Evolutionary conservation across 1,140 invertebrate species (phyloP), one percentile per base, ranked within the genome.

Genomic region (Drosophila sp.): DNA sequence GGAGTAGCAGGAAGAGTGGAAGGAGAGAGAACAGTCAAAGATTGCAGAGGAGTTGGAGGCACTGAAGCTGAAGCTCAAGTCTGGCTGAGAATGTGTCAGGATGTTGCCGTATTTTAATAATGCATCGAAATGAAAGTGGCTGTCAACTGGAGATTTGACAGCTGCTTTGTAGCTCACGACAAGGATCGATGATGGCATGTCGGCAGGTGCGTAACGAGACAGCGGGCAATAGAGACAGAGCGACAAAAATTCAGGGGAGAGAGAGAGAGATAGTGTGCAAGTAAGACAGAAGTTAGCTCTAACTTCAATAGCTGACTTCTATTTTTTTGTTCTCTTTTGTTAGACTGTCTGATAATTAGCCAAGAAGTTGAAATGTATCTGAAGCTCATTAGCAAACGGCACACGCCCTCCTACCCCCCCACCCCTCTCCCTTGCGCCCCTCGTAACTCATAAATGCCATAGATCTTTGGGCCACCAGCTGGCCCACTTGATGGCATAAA

Each of bases 101-200:
- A 84, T 84, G 81, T 82, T 86, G 83, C 82, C 72, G 78, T 72
- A 87, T 86, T 86, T 86, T 86, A 86, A 86, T 86, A 86, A 86
- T 87, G 82, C 81, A 86, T 82, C 81, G 83, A 86, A 86, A 87
- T 86, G 81, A 86, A 86, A 86, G 81, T 86, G 83, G 82, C 81
- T 86, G 81, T 86, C 81, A 87, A 87, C 81, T 86, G 75, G 72
- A 87, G 82, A 75, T 76, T 78, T 76, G 76, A 78, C 76, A 78
- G 67, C 76, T 78, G 76, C 76, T 78, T 78, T 78, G 66, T 74
- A 32, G 46, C 59, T 59, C 65, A 78, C 80, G 80, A 83, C 80
- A 83, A 83, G 80, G 80, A 83, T 83, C 81, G 81, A 86, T 86
- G 81, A 84, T 80, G 80, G 72, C 76, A 78, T 63, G 41, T 63